Evolutionary conservation across 2,888 invertebrate genomes (phyloP).

Genomic region (Drosophila mimica): DNA sequence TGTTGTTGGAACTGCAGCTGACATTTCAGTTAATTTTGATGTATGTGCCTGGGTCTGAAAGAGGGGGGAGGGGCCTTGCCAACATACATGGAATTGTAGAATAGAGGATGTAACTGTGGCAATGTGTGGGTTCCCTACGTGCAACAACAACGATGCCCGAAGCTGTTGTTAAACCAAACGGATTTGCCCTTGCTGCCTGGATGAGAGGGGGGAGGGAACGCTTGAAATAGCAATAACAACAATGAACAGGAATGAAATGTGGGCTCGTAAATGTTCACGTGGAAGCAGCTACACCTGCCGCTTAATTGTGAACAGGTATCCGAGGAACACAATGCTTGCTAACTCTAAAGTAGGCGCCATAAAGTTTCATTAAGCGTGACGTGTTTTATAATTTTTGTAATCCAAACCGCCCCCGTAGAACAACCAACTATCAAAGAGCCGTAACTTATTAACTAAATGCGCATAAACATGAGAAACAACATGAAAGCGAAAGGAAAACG

Average conservation of each 20-base stretch:
- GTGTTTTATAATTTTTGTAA: slow-evolving; percentile 63
- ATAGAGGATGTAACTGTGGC: slow-evolving; percentile 23
- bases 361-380: slow-evolving; percentile 81
- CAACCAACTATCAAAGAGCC: slow-evolving; percentile 53
- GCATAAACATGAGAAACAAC: slow-evolving; percentile 64
- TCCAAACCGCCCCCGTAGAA: slow-evolving; percentile 46
- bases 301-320: slow-evolving; percentile 64
- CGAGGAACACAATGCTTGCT: slow-evolving; percentile 5
- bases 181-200: slow-evolving; percentile 55
- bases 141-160: slow-evolving; percentile 15
- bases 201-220: slow-evolving; percentile 32
- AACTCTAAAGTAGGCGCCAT: slow-evolving; percentile 62
- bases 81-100: neutral
- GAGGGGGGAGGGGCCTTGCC: slow-evolving; percentile 36
- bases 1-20: slow-evolving; percentile 73
- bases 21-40: slow-evolving; percentile 79
- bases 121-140: slow-evolving; percentile 13
- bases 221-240: slow-evolving; percentile 70
- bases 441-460: slow-evolving; percentile 77
- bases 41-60: slow-evolving; percentile 56
- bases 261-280: slow-evolving; percentile 57
- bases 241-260: slow-evolving; percentile 64
- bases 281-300: slow-evolving; percentile 64
- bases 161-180: slow-evolving; percentile 62
- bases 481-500: slow-evolving; percentile 29